Percentiles rank a stretch among this genome's conserved stretches.
Evolutionary conservation across 2,113 vertebrate genomes (phyloP).

Genomic region (Struthio camelus): DNA sequence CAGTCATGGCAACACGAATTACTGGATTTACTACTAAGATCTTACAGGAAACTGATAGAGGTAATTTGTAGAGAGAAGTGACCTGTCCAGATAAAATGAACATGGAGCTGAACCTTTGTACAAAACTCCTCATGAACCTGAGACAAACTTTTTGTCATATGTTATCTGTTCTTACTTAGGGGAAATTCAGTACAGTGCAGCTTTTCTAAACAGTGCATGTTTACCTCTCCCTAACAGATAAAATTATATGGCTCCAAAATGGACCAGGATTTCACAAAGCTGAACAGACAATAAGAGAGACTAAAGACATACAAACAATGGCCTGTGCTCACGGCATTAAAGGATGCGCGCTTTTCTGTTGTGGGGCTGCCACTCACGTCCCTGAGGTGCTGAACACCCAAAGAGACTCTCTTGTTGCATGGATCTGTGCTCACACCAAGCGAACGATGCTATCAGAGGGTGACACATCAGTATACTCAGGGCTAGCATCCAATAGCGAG

Average conservation of each 20-base stretch:
- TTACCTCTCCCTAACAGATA: not conserved
- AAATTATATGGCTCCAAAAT: not conserved
- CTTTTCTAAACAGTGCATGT: not conserved
- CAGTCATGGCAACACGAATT: not conserved
- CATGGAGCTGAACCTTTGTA: not conserved
- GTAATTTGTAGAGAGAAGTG: not conserved
- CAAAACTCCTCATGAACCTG: not conserved
- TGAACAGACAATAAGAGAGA: not conserved
- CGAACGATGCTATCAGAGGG: not conserved
- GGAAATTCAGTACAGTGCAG: not conserved
- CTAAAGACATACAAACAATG: not conserved
- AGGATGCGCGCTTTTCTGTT: not conserved
- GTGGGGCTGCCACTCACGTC: not conserved
- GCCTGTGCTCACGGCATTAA: not conserved
- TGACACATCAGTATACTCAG: not conserved
- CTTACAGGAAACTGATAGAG: not conserved
- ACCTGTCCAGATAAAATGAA: not conserved
- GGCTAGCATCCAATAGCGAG: not conserved
- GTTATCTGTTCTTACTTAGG: not conserved
- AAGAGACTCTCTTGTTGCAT: not conserved
- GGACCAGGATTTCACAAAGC: not conserved
- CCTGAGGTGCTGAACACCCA: not conserved
- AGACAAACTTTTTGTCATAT: not conserved
- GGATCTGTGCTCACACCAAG: not conserved
- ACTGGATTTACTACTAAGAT: not conserved